These are phyloP conservation scores for Phoenicopterus ruber DNA, from an alignment of 2,113 vertebrate genomes.

Conservation along the genomic window DNA sequence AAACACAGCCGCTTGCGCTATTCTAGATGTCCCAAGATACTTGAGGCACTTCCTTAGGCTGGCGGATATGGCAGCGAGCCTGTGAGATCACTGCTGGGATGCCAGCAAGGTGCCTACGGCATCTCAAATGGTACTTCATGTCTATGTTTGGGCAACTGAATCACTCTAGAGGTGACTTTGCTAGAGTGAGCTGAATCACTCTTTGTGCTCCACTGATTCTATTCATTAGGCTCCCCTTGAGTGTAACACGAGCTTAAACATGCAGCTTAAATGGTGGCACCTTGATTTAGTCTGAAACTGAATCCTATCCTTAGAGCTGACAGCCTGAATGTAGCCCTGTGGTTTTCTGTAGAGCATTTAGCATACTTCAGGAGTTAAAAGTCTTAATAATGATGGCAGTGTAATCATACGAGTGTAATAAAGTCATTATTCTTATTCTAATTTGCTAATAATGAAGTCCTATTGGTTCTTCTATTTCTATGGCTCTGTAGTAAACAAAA, in stretches of 20 bases:
- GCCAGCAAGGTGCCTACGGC: neutral
- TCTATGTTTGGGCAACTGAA: neutral
- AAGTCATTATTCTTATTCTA: neutral
- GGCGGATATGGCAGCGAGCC: neutral
- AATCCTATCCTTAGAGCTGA: neutral
- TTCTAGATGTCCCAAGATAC: neutral
- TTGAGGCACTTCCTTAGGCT: neutral
- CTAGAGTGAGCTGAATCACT: neutral
- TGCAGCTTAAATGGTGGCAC: neutral
- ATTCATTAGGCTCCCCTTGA: neutral
- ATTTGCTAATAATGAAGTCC: neutral
- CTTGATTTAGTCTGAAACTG: neutral
- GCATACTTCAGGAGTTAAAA: neutral
- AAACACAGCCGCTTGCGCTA: fast-evolving
- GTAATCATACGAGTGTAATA: neutral
- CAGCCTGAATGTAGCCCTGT: neutral
- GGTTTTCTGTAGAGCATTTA: neutral
- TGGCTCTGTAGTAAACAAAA: neutral
- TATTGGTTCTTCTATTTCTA: neutral
- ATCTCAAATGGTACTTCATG: neutral
- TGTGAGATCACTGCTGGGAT: neutral
- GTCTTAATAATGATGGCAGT: neutral
- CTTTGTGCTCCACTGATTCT: neutral
- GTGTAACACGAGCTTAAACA: neutral
- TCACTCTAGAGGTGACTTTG: neutral